Percentiles rank a stretch among this genome's conserved stretches.
These are phyloP conservation scores for Cylas formicarius DNA, from an alignment of 1,140 invertebrate species.

Conservation along the genomic window DNA sequence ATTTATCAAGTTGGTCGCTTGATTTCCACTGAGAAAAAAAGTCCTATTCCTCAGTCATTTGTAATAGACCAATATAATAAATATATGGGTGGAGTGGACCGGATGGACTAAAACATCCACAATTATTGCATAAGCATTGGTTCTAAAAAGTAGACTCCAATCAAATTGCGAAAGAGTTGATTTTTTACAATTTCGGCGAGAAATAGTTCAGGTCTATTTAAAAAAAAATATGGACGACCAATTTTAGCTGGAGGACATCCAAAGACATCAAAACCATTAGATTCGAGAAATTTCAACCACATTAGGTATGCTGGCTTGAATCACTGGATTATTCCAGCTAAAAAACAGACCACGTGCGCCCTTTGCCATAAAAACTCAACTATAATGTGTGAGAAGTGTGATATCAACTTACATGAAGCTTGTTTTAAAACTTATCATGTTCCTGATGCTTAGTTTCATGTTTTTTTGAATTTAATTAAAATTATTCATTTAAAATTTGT, in stretches of 20 bases:
- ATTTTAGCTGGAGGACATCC: slow-evolving; percentile 9
- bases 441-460: neutral
- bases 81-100: too few relatives aligned
- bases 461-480: slow-evolving; percentile 3
- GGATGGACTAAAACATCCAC: too few relatives aligned
- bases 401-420: slow-evolving; percentile 6
- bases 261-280: slow-evolving; percentile 9
- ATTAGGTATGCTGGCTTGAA: slow-evolving; percentile 8
- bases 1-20: too few relatives aligned
- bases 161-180: too few relatives aligned
- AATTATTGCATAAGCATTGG: too few relatives aligned
- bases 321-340: slow-evolving; percentile 14
- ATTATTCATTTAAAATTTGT: slow-evolving; percentile 2
- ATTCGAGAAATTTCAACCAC: slow-evolving; percentile 1
- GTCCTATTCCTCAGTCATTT: too few relatives aligned
- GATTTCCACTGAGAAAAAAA: too few relatives aligned
- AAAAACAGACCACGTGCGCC: slow-evolving; percentile 10
- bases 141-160: too few relatives aligned
- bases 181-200: slow-evolving; percentile 13
- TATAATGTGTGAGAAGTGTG: slow-evolving; percentile 8
- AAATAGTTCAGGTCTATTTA: slow-evolving; percentile 8
- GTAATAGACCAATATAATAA: too few relatives aligned
- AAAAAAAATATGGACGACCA: slow-evolving; percentile 8
- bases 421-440: slow-evolving; percentile 10
- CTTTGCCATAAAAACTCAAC: slow-evolving; percentile 10